These are phyloP conservation scores for Andrena minutula DNA, from an alignment of 2,888 invertebrate genomes.

Conservation along the genomic window DNA sequence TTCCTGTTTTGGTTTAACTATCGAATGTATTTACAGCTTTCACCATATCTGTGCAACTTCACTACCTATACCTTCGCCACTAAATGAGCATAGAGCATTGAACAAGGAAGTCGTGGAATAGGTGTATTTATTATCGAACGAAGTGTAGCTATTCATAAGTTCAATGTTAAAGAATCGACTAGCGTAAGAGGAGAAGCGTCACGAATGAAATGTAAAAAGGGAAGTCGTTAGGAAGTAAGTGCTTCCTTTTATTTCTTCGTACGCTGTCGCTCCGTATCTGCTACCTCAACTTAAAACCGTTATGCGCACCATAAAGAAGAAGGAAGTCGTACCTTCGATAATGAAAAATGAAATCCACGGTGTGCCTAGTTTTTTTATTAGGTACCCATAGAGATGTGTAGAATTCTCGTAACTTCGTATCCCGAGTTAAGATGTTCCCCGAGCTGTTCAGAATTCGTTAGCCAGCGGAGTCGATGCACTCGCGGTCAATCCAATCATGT, in stretches of 20 bases:
- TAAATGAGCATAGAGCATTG: no score
- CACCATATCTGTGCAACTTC: no score
- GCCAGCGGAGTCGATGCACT: background rate
- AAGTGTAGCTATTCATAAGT: background rate
- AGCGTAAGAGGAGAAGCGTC: background rate
- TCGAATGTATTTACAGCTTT: background rate
- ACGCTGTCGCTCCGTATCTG: constrained; percentile 27
- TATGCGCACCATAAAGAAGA: constrained; percentile 40
- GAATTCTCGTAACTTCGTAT: background rate
- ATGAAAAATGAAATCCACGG: constrained; percentile 36
- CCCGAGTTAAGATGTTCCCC: background rate
- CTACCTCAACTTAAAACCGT: constrained; percentile 20
- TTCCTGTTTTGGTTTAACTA: no score
- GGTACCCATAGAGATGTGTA: background rate
- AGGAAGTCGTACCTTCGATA: constrained; percentile 24
- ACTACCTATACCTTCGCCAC: no score
- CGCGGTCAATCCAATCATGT: background rate
- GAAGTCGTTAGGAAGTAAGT: constrained; percentile 50
- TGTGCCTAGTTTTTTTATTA: background rate
- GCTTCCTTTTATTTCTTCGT: constrained; percentile 40
- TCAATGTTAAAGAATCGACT: constrained; percentile 27
- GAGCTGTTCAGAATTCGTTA: no score
- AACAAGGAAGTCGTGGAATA: background rate
- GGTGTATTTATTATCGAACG: background rate
- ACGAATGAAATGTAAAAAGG: constrained; percentile 49